phyloP scores from a whole-genome alignment of 2,888 invertebrate species.

The Melanophora roralis region DNA sequence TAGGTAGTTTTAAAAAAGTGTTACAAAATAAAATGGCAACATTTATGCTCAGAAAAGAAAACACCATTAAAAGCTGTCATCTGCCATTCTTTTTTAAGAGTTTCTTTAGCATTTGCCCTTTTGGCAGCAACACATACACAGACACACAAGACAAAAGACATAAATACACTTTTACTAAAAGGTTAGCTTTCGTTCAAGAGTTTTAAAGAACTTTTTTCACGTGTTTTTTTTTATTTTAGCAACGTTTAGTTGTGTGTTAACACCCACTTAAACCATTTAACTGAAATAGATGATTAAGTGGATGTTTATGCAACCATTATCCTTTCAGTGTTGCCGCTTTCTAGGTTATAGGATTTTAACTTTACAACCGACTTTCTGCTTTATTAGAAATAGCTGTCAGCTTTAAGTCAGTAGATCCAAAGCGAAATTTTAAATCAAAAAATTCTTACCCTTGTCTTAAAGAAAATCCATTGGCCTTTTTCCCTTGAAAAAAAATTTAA shows the following conservation, averaged over 20 bases:
- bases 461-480: too few species aligned
- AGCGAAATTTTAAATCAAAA: too few species aligned
- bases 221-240: slow-evolving; percentile 66
- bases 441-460: too few species aligned
- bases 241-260: slow-evolving; percentile 72
- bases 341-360: too few species aligned
- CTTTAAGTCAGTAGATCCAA: too few species aligned
- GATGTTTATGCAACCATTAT: slow-evolving; percentile 13
- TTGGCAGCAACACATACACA: neutral
- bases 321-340: neutral
- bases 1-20: too few species aligned
- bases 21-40: too few species aligned
- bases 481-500: too few species aligned
- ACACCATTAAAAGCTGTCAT: slow-evolving; percentile 73
- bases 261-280: slow-evolving; percentile 76
- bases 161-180: slow-evolving; percentile 30
- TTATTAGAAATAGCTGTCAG: too few species aligned
- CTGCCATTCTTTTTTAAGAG: slow-evolving; percentile 70
- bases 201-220: slow-evolving; percentile 22
- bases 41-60: too few species aligned
- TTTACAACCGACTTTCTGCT: too few species aligned
- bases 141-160: slow-evolving; percentile 53
- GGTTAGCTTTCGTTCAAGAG: slow-evolving; percentile 67
- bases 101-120: slow-evolving; percentile 73
- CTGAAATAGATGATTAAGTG: slow-evolving; percentile 65